These are phyloP conservation scores for Microctenopoma steveboyesi DNA, from an alignment of 2,797 vertebrate genomes.

Conservation along the genomic window DNA sequence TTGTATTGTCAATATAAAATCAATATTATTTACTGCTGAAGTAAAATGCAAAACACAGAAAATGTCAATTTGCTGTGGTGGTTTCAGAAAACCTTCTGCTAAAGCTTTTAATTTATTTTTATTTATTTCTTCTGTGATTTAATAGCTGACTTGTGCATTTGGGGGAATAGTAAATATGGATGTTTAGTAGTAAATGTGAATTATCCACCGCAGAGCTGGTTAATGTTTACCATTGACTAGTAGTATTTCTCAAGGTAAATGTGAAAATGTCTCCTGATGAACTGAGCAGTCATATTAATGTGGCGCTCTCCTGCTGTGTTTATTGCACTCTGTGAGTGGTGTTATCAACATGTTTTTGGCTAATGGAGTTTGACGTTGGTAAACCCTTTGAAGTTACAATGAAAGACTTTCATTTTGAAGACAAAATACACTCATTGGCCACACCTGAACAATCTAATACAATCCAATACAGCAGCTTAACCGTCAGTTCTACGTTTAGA, in stretches of 20 bases:
- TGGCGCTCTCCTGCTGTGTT: constrained; percentile 33
- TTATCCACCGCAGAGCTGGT: constrained; percentile 8
- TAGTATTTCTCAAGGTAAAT: constrained; percentile 42
- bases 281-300: constrained; percentile 32
- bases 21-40: constrained; percentile 40
- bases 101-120: constrained; percentile 22
- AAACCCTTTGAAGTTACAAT: constrained; percentile 16
- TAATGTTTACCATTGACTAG: constrained; percentile 26
- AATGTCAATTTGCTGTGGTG: constrained; percentile 19
- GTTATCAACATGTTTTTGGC: constrained; percentile 29
- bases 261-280: constrained; percentile 42
- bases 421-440: not conserved
- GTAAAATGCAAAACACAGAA: constrained; percentile 44
- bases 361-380: constrained; percentile 30
- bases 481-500: no score
- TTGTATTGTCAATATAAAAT: constrained; percentile 37
- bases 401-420: constrained; percentile 24
- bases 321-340: constrained; percentile 30
- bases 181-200: constrained; percentile 22
- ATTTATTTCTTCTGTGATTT: constrained; percentile 36
- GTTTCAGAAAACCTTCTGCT: constrained; percentile 24
- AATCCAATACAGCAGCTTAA: no score
- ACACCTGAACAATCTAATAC: no score
- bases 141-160: constrained; percentile 10
- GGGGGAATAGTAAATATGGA: constrained; percentile 11